phyloP scores from a whole-genome alignment of 2,113 vertebrate genomes.

The Brienomyrus longianalis region DNA sequence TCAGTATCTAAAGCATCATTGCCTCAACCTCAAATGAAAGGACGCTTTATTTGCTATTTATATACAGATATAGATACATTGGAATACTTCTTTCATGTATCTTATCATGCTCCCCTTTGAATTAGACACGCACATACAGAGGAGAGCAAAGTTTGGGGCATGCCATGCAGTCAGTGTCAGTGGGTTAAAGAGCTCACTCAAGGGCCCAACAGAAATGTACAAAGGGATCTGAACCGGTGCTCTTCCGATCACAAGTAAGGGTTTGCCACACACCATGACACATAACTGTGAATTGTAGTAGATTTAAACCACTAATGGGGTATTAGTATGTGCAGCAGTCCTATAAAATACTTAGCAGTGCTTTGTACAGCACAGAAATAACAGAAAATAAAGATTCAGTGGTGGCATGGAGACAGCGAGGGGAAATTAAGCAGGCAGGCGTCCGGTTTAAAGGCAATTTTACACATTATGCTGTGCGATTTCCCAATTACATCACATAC shows the following conservation, averaged over 20 bases:
- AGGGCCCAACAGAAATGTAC: neutral
- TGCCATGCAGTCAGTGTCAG: neutral
- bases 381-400: neutral
- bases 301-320: neutral
- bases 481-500: neutral
- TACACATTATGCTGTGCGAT: neutral
- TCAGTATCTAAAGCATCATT: neutral
- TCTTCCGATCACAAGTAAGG: neutral
- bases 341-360: neutral
- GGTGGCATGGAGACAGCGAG: neutral
- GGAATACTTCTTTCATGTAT: neutral
- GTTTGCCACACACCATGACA: neutral
- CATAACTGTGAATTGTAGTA: neutral
- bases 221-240: neutral
- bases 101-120: neutral
- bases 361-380: neutral
- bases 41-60: neutral
- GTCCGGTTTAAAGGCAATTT: neutral
- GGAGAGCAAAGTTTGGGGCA: neutral
- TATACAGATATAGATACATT: neutral
- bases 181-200: neutral
- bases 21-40: neutral
- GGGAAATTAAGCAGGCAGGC: neutral
- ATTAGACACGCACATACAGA: neutral
- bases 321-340: neutral